Base-by-base conservation (phyloP, 2,797 vertebrate genomes). In the Coilia nasus region DNA sequence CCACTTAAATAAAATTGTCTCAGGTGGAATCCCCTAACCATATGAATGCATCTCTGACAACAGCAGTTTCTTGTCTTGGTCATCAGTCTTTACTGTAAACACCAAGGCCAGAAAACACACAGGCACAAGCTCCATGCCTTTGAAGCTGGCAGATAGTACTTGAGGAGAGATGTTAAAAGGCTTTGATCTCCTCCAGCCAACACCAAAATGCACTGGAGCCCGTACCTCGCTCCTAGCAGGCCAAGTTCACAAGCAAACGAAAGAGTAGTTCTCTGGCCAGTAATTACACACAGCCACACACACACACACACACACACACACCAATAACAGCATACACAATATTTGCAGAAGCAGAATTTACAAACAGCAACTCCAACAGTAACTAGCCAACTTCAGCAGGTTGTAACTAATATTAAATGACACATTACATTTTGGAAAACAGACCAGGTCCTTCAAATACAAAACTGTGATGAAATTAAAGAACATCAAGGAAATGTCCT, bases 151-250 rank as follows among this genome's bases (percentile, higher is more conserved):
- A 1, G 21, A 86, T 80, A 84, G 60, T 87, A 83, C 87, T 84
- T 85, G 19, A 89, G 88, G 84, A 88, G 57, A 89, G 82, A 81
- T 11, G 47, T 85, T 41, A 82, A 64, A 59, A 10, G 46, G 82
- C 86, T 91, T 89, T 92, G 85, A 92, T 90, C 85, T 85, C 83
- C 35, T 14, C 15, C 21, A 87, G 56, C 82, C 83, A 81, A 81
- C 28, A 25, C 57, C 10, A 31, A 44, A 46, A 71, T 84, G 71
- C 6, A 62, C 57, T 21, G 2, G 28, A n/a, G 81, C 11, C 28
- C 50, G 56, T 21, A 54, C 23, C 35, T 35, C 41, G 15, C 46
- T 81, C 19, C 25, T 64, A 35, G 23, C 7, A 15, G 14, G 60
- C 81, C 19, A 57, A 23, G 6, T n/a, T 54, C 82, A 60, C 35